Conservation (phyloP, 2,113 vertebrate species). For the Oxyura jamaicensis region DNA sequence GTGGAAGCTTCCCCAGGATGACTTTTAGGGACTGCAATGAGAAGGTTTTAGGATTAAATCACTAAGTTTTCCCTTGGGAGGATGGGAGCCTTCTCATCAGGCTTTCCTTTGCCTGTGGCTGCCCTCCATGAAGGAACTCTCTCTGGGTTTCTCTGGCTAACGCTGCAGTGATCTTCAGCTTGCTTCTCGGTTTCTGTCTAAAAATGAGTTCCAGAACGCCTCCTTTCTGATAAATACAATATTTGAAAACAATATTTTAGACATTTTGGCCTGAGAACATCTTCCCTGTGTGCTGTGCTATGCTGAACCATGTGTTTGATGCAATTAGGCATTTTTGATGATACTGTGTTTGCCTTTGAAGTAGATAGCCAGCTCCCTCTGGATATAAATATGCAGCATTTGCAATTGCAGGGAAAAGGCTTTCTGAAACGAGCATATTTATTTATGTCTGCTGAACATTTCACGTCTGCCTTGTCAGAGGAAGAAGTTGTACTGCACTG, state of each 20-base stretch:
- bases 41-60: neutral
- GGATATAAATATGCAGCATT: neutral
- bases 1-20: fast-evolving
- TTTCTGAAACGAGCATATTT: neutral
- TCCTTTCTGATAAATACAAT: neutral
- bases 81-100: neutral
- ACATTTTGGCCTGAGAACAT: neutral
- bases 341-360: neutral
- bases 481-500: neutral
- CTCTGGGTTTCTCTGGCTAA: neutral
- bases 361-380: neutral
- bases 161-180: neutral
- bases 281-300: fast-evolving
- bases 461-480: neutral
- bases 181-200: neutral
- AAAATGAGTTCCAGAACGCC: neutral
- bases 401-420: neutral
- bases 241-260: neutral
- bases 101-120: neutral
- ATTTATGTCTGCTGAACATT: neutral
- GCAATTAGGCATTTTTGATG: neutral
- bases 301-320: neutral
- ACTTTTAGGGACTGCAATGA: neutral
- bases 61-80: neutral
- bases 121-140: neutral